These are phyloP conservation scores for Phymastichus coffea DNA, from an alignment of 1,140 invertebrate genomes.

Conservation along the genomic window DNA sequence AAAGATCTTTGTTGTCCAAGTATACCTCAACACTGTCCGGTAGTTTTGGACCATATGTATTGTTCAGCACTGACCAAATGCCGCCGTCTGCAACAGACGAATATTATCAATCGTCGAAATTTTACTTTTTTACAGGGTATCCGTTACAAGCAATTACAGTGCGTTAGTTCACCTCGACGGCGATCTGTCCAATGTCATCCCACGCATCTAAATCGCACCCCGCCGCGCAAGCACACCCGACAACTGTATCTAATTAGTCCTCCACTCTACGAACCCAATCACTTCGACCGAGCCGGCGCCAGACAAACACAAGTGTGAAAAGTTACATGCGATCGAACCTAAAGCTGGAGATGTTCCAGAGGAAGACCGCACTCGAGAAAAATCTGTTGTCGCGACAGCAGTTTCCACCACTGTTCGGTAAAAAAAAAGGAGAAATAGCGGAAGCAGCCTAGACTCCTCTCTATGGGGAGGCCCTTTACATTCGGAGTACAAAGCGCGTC, in stretches of 20 bases:
- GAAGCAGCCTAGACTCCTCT: too few species aligned
- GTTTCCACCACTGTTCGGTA: too few species aligned
- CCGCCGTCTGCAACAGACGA: conserved; percentile 32
- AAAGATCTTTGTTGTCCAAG: conserved; percentile 53
- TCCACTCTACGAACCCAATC: too few species aligned
- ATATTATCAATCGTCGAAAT: background rate
- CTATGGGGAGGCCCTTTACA: too few species aligned
- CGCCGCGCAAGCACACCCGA: background rate
- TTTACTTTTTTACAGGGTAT: background rate
- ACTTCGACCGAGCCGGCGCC: too few species aligned
- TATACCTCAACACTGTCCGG: conserved; percentile 35
- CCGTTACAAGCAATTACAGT: background rate
- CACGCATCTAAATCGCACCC: background rate
- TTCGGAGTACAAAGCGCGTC: too few species aligned
- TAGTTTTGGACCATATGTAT: conserved; percentile 14
- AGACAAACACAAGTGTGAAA: too few species aligned
- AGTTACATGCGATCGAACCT: too few species aligned
- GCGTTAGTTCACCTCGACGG: background rate
- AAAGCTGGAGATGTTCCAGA: too few species aligned
- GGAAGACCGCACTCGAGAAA: too few species aligned
- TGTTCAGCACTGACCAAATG: conserved; percentile 21
- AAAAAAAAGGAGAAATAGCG: too few species aligned
- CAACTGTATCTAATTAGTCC: background rate
- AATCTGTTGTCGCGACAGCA: too few species aligned
- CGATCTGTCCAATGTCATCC: background rate